Evolutionary conservation across 1,140 invertebrate species (phyloP).

Genomic region (Goniozus legneri): DNA sequence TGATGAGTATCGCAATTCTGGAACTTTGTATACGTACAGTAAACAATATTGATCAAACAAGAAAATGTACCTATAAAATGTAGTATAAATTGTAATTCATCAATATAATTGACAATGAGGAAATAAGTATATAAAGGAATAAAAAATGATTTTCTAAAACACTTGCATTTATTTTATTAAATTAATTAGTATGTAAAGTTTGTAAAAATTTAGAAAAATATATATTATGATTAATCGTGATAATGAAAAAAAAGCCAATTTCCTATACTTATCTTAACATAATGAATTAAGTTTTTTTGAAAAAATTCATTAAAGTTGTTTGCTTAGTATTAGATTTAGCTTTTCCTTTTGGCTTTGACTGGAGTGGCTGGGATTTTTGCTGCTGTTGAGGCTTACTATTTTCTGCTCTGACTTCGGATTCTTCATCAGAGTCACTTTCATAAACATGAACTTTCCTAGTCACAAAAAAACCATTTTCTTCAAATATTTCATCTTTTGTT

Average conservation of each 20-base stretch:
- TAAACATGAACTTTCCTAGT: slow-evolving; percentile 43
- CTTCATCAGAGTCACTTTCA: slow-evolving; percentile 42
- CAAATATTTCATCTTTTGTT: slow-evolving; percentile 35
- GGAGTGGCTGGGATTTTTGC: slow-evolving; percentile 11
- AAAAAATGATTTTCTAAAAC: slow-evolving; percentile 25
- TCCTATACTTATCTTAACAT: no score
- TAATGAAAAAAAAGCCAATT: no score
- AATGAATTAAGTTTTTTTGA: slow-evolving; percentile 18
- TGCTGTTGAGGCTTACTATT: slow-evolving; percentile 9
- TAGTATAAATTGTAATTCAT: slow-evolving; percentile 25
- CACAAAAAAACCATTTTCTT: slow-evolving; percentile 45
- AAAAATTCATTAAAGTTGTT: slow-evolving; percentile 19
- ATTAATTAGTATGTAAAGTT: not conserved
- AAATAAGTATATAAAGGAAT: slow-evolving; percentile 9
- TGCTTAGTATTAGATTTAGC: slow-evolving; percentile 21
- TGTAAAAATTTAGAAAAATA: not conserved
- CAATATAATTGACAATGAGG: slow-evolving; percentile 20
- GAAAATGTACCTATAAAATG: slow-evolving; percentile 26
- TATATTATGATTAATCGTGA: no score
- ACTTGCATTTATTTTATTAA: not conserved
- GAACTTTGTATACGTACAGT: slow-evolving; percentile 15
- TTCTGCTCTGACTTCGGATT: slow-evolving; percentile 15
- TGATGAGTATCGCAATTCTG: not conserved
- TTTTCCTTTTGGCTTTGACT: slow-evolving; percentile 16
- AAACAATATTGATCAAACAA: slow-evolving; percentile 22